These are phyloP conservation scores for Sebastes reedi DNA, from an alignment of 2,797 vertebrate genomes.

Conservation along the genomic window DNA sequence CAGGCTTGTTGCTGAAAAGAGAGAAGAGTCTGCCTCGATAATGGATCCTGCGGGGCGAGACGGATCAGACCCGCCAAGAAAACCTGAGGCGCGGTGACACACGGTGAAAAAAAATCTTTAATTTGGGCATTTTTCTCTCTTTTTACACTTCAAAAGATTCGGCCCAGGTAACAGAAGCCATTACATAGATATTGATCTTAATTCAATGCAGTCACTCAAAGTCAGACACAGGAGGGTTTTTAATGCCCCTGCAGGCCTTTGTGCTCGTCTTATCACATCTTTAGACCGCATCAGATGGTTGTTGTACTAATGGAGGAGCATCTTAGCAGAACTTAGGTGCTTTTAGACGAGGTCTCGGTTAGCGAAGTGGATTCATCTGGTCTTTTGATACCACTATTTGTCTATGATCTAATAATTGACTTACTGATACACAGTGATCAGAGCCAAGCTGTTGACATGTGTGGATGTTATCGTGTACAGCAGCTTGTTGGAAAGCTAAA, in stretches of 20 bases:
- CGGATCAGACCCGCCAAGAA: background rate
- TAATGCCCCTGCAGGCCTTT: constrained; percentile 41
- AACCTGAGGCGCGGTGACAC: constrained; percentile 8
- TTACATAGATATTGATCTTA: constrained; percentile 70
- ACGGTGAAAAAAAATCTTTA: constrained; percentile 26
- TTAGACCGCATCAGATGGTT: constrained; percentile 43
- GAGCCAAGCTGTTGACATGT: background rate
- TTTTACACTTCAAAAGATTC: constrained; percentile 37
- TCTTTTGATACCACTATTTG: background rate
- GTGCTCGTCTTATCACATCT: constrained; percentile 58
- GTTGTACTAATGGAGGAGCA: constrained; percentile 18
- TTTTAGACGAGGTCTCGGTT: background rate
- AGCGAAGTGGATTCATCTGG: background rate
- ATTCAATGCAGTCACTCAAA: constrained; percentile 68
- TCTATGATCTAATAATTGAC: background rate
- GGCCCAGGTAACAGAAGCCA: constrained; percentile 34
- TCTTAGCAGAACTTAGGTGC: background rate
- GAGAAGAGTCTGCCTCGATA: background rate
- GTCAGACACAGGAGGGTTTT: constrained; percentile 8
- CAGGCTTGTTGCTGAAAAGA: constrained; percentile 31
- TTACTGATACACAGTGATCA: background rate
- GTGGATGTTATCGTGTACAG: background rate
- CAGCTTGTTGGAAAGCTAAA: background rate
- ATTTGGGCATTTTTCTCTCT: constrained; percentile 28
- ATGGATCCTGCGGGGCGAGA: background rate